Evolutionary conservation across 2,113 vertebrate species (phyloP).

Genomic region (Thamnaconus septentrionalis): DNA sequence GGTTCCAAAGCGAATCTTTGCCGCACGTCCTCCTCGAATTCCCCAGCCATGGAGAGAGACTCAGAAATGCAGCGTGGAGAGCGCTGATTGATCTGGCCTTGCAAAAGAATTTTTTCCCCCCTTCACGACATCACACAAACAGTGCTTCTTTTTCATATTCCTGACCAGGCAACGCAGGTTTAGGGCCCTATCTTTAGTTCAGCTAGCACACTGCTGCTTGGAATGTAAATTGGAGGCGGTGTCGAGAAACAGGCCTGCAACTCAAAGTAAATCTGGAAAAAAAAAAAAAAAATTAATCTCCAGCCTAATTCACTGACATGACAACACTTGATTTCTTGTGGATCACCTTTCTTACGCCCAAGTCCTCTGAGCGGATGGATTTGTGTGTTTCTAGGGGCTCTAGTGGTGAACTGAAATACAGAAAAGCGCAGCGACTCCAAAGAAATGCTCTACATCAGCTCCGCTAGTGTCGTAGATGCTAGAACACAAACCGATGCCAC

Average conservation of each 20-base stretch:
- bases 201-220: slow-evolving; percentile 14
- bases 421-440: not conserved
- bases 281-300: slow-evolving; percentile 1
- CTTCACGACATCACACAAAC: slow-evolving; percentile 15
- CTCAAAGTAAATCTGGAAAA: too few relatives aligned
- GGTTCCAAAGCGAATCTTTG: slow-evolving; percentile 33
- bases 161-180: slow-evolving; percentile 8
- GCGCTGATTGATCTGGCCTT: slow-evolving; percentile 34
- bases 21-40: slow-evolving; percentile 2
- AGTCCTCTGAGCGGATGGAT: too few relatives aligned
- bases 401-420: too few relatives aligned
- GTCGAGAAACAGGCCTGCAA: too few relatives aligned
- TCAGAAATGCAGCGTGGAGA: slow-evolving; percentile 10
- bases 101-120: slow-evolving; percentile 2
- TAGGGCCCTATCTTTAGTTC: slow-evolving; percentile 20
- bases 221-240: not conserved
- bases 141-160: slow-evolving; percentile 15
- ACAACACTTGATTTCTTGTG: too few relatives aligned
- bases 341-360: too few relatives aligned
- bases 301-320: too few relatives aligned
- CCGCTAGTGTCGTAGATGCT: not conserved
- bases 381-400: too few relatives aligned
- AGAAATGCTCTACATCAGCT: not conserved
- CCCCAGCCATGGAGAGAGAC: slow-evolving; percentile 11
- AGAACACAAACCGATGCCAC: too few relatives aligned